phyloP scores from a whole-genome alignment of 2,888 invertebrate species.

The Ornithoptera priamus region DNA sequence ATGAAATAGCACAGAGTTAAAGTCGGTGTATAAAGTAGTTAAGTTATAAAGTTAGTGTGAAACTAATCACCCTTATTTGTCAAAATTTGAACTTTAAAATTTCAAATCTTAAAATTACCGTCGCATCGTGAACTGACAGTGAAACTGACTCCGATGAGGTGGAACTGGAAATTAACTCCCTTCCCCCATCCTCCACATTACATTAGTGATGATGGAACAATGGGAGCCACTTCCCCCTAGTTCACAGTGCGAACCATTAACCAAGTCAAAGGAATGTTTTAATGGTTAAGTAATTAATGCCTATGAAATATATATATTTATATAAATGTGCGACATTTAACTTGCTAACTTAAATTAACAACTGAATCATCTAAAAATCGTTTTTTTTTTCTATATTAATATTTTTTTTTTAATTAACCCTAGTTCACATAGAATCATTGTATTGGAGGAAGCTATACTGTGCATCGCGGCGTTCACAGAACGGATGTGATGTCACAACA shows the following conservation, averaged over 20 bases:
- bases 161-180: slow-evolving; percentile 5
- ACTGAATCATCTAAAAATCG: slow-evolving; percentile 71
- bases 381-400: slow-evolving; percentile 37
- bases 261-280: slow-evolving; percentile 78
- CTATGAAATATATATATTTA: slow-evolving; percentile 60
- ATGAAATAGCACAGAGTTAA: slow-evolving; percentile 71
- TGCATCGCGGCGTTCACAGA: slow-evolving; percentile 76
- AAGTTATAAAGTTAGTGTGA: slow-evolving; percentile 44
- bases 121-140: slow-evolving; percentile 56
- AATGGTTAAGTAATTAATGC: slow-evolving; percentile 78
- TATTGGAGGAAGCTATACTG: slow-evolving; percentile 70
- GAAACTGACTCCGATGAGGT: background rate
- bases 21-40: slow-evolving; percentile 46
- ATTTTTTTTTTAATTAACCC: slow-evolving; percentile 59
- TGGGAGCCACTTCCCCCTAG: slow-evolving; percentile 27
- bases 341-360: slow-evolving; percentile 78
- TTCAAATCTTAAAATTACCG: slow-evolving; percentile 73
- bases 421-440: slow-evolving; percentile 72
- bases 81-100: slow-evolving; percentile 76
- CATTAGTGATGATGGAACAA: slow-evolving; percentile 23
- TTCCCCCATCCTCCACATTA: slow-evolving; percentile 22
- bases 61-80: slow-evolving; percentile 70
- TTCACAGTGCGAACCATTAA: slow-evolving; percentile 64
- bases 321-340: slow-evolving; percentile 73
- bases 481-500: slow-evolving; percentile 71